These are phyloP conservation scores for Stegodyphus dumicola DNA, from an alignment of 1,140 invertebrate genomes.

Conservation along the genomic window DNA sequence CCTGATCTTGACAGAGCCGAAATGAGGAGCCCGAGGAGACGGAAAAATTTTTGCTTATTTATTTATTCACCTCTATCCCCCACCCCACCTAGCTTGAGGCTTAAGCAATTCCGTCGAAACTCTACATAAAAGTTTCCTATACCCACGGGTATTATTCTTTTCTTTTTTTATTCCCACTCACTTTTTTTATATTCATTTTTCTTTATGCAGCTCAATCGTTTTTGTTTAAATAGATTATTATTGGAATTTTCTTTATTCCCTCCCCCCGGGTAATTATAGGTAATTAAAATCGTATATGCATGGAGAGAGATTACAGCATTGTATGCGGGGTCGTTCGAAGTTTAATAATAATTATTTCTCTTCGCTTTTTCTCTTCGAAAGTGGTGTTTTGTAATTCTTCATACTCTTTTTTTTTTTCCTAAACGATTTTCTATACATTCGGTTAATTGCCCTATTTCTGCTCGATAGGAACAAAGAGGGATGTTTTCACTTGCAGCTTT, in stretches of 20 bases:
- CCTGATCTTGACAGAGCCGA: conserved; percentile 53
- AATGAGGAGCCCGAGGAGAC: conserved; percentile 42
- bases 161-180: conserved; percentile 13
- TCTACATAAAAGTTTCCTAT: conserved; percentile 27
- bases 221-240: conserved; percentile 58
- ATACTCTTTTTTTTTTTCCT: conserved; percentile 37
- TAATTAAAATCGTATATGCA: conserved; percentile 56
- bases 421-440: conserved; percentile 55
- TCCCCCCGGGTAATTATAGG: conserved; percentile 47
- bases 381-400: conserved; percentile 30
- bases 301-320: conserved; percentile 41
- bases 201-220: not conserved
- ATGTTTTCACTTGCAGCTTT: not conserved
- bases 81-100: conserved; percentile 47
- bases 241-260: conserved; percentile 42
- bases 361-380: conserved; percentile 4
- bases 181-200: conserved; percentile 42
- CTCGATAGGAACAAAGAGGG: conserved; percentile 22
- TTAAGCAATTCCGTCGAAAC: conserved; percentile 45
- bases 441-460: conserved; percentile 47
- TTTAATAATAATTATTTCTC: conserved; percentile 56
- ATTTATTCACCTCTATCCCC: conserved; percentile 9
- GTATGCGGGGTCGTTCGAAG: conserved; percentile 10
- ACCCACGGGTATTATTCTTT: conserved; percentile 27
- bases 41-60: conserved; percentile 27